Evolutionary conservation across 2,797 vertebrate genomes (phyloP), one percentile per base, ranked within the genome.

Genomic region (Sternarchorhynchus goeldii): DNA sequence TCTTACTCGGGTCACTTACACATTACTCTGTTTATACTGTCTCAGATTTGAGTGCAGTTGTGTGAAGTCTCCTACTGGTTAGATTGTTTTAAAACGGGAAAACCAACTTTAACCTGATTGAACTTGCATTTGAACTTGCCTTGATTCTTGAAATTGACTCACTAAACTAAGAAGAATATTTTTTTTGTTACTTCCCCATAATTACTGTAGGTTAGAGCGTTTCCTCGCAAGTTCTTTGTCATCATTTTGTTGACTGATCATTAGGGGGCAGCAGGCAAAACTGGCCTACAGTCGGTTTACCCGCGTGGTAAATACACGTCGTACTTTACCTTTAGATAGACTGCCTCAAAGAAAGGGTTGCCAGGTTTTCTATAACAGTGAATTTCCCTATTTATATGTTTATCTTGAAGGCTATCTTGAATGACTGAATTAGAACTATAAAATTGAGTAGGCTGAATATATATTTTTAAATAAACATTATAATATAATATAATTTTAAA

Each of bases 241-340:
- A 39, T 59, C 1, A 21, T 29, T 10, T 53, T 58, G 36, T 39
- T 70, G 29, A 73, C 39, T 70, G 68, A 62, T 59, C 81, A 53
- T 78, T 66, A 81, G 81, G 57, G 41, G 76, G 73, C 81, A 71
- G 72, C 53, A 66, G 57, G 25, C n/a, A 20, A 39, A 55, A 64
- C 62, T 18, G 10, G 25, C n/a, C 16, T 32, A 2, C 16, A 65
- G 10, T 21, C 25, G 29, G 50, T 36, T 80, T n/a, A 20, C 3
- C 57, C 3, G 50, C 18, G 70, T 80, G 77, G 80, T 82, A 64
- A 68, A 75, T 16, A 53, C 72, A 78, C 83, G 75, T 82, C 14
- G 12, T 50, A 50, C 45, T 75, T 10, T 21, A 25, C 41, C 58
- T 34, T 6, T 53, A 20, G 1, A 62, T 53, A 65, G 36, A 21